phyloP scores from a whole-genome alignment of 1,140 invertebrate genomes.

The Drosophila pruinosa region DNA sequence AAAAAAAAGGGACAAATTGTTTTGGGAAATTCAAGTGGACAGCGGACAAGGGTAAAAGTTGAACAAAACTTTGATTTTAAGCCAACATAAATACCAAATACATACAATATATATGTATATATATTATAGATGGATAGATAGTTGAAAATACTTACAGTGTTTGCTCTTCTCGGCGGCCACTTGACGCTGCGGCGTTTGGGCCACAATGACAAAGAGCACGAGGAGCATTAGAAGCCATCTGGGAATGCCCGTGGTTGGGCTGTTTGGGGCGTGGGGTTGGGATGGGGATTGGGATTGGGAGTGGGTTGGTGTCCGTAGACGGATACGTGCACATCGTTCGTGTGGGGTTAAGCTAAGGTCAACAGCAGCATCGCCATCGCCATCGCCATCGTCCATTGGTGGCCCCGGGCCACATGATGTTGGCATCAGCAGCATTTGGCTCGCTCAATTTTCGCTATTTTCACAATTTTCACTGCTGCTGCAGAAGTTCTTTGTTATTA shows the following conservation, averaged over 20 bases:
- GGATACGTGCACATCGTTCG: constrained; percentile 5
- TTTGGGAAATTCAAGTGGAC: constrained; percentile 30
- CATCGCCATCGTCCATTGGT: constrained; percentile 32
- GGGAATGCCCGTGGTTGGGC: constrained; percentile 53
- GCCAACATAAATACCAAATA: constrained; percentile 4
- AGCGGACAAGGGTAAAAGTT: constrained; percentile 32
- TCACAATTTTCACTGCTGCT: constrained; percentile 31
- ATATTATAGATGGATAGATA: background rate
- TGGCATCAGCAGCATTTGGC: constrained; percentile 74
- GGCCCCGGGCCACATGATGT: constrained; percentile 81
- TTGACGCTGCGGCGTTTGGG: constrained; percentile 66
- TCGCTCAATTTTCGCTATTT: constrained; percentile 60
- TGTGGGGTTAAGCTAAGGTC: constrained; percentile 26
- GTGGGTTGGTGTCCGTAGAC: background rate
- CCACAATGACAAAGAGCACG: constrained; percentile 68
- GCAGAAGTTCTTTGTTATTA: constrained; percentile 33
- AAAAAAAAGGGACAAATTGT: constrained; percentile 26
- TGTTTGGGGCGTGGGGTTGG: constrained; percentile 3
- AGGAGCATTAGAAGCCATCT: constrained; percentile 78
- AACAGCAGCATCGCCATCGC: constrained; percentile 7
- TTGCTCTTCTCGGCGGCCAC: constrained; percentile 81
- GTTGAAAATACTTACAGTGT: constrained; percentile 72
- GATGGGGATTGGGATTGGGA: background rate
- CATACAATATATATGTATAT: background rate
- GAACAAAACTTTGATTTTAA: constrained; percentile 29